Evolutionary conservation across 2,888 invertebrate genomes (phyloP), one percentile per base, ranked within the genome.

Genomic region (Oscheius onirici): DNA sequence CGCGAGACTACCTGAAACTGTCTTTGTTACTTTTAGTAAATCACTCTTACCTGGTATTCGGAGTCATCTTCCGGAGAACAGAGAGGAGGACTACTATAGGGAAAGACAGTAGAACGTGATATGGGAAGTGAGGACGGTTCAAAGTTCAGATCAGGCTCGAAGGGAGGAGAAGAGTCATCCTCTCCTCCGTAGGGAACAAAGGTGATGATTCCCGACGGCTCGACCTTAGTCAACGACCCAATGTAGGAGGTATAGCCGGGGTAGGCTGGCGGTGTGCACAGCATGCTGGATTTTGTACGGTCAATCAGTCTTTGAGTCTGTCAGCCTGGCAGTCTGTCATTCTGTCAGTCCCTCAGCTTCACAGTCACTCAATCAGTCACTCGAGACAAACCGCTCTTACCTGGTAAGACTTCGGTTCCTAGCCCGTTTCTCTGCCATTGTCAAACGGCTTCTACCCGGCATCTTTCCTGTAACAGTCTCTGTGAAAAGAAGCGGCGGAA

Each of bases 31-130:
- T 55, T 5, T 34, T 17, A 24, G n/a, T 55, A 34, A 6, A 34
- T 34, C 5, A 6, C 34, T 34, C 34, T 52, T 28, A 69, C 69
- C 49, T 58, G 58, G 44, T 60, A 69, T 13, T 69, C 69, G 15
- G 69, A 69, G 22, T 69, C 69, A 26, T 69, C 69, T 46, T 69
- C 69, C 28, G 69, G 69, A 0, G 60, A 60, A 60, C 58, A 58
- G 24, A 69, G 51, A 11, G 69, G 69, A 24, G 69, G 58, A 17
- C 44, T 69, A 26, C 28, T 10, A 22, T 43, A 58, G 20, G 58
- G 43, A 55, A 55, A 55, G 55, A 15, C 55, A 2, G 20, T 10
- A 3, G 40, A 40, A 8, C 41, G 34, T 17, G 58, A 58, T 41
- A 58, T 15, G 24, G 40, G 58, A 34, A 58, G 58, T 6, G 58